Evolutionary conservation across 2,888 invertebrate genomes (phyloP), one percentile per base, ranked within the genome.

Genomic region (Apamea crenata): DNA sequence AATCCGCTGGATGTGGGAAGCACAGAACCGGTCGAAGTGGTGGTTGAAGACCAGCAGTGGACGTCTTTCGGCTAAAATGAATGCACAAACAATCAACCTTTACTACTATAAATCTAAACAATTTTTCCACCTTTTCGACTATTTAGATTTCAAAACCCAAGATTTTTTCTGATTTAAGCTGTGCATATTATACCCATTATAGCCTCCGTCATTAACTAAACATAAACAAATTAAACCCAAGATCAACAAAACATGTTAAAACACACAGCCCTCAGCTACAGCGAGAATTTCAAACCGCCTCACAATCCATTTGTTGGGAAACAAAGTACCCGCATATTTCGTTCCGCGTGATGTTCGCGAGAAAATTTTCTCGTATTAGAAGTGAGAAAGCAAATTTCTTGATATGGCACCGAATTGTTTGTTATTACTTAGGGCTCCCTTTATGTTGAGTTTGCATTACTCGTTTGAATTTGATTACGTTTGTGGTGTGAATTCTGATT

Each of bases 241-340:
- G 18, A 29, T 47, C 71, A 77, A 74, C 47, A 73, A 29, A 81
- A 61, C 66, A 68, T 53, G 21, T 63, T 67, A 67, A 79, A 82
- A 74, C 74, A 74, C 71, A 47, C 75, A 75, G 53, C 82, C 66
- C 25, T 63, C 73, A 86, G 81, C 85, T 82, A 67, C 85, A 75
- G 73, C 73, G 74, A 29, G 65, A 86, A 88, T 88, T 89, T 88
- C 77, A 84, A 82, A 74, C 82, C 84, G 77, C 86, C 88, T 90
- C 87, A 90, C 91, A 90, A 89, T 88, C 91, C 92, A 92, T 92
- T 91, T 92, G 88, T 89, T 91, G 77, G 74, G 83, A 90, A 91
- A 92, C 91, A 91, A 92, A 91, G 89, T 84, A 82, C 89, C 86
- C 88, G 87, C 87, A 87, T 87, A 86, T 90, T 89, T 87, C 85